phyloP scores from a whole-genome alignment of 2,888 invertebrate genomes.

The Tortrix viridana region DNA sequence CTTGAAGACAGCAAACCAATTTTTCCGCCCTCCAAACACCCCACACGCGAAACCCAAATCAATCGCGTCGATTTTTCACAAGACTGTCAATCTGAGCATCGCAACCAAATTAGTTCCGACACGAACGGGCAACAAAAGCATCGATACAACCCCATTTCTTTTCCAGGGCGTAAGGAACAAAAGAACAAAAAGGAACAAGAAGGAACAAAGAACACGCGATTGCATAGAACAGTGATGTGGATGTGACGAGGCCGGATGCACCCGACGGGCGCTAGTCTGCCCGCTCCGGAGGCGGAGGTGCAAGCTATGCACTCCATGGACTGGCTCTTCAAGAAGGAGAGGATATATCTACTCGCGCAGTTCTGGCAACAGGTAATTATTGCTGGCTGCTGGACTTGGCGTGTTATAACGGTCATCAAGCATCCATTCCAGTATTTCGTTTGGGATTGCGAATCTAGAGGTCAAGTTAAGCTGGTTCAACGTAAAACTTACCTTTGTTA shows the following conservation, averaged over 20 bases:
- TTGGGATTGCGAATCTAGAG: too few species aligned
- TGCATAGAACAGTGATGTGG: conserved; percentile 59
- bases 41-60: conserved; percentile 27
- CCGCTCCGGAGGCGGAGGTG: conserved; percentile 94
- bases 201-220: conserved; percentile 48
- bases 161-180: conserved; percentile 69
- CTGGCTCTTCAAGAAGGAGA: conserved; percentile 98
- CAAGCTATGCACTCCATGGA: conserved; percentile 98
- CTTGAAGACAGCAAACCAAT: not conserved
- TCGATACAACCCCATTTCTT: conserved; percentile 71
- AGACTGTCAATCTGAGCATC: conserved; percentile 76
- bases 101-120: conserved; percentile 82
- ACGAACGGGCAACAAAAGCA: conserved; percentile 76
- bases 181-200: conserved; percentile 51
- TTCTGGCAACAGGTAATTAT: conserved; percentile 98
- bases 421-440: too few species aligned
- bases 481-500: too few species aligned
- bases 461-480: too few species aligned
- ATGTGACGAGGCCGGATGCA: conserved; percentile 86
- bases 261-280: conserved; percentile 89
- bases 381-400: too few species aligned
- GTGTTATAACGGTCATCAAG: too few species aligned
- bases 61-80: conserved; percentile 43
- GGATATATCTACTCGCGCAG: conserved; percentile 96
- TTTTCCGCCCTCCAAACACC: not conserved